Evolutionary conservation across 2,797 vertebrate species (phyloP), one percentile per base, ranked within the genome.

Genomic region (Myiothlypis chrysogaster): DNA sequence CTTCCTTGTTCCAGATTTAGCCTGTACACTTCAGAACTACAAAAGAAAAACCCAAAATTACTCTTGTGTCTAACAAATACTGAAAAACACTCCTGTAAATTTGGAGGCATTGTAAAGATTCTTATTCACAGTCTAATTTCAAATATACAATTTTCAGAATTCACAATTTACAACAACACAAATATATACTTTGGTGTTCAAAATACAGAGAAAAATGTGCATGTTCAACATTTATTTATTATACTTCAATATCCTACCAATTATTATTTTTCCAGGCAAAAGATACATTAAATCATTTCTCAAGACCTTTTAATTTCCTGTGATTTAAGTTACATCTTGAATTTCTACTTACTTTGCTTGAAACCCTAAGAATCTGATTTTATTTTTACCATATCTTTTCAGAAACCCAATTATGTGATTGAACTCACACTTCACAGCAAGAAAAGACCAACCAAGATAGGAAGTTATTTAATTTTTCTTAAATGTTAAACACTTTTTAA

Each of bases 1-100:
- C 99, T 97, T 52, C 99, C 99, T 96, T 99, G 99, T 68, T 99
- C 99, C 94, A 99, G 97, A 91, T 99, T 99, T 83, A 99, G 97
- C 68, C 99, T 97, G 95, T 98, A 99, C 19, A 99, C 98, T 97
- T 99, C 98, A 47, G 99, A 99, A 83, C 99, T 99, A 94, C 60
- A 93, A 93, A 82, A 59, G 11, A 92, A 93, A 89, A 94, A 85
- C 39, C 2, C 22, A 28, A 7, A 87, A 46, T 94, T 87, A 94
- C 8, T 91, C 41, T 35, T 46, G 47, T 63, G 25, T 24, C 12
- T 73, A 53, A 49, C 2, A 3, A 92, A 75, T 39, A 71, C 14
- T 50, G 49, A 61, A 90, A 81, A 70, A 70, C 49, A 59, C 8
- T 6, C 9, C 8, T 34, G 0, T 34, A 73, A 92, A 24, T 49